Evolutionary conservation across 1,140 invertebrate species (phyloP).

Genomic region (Hycleus cichorii): DNA sequence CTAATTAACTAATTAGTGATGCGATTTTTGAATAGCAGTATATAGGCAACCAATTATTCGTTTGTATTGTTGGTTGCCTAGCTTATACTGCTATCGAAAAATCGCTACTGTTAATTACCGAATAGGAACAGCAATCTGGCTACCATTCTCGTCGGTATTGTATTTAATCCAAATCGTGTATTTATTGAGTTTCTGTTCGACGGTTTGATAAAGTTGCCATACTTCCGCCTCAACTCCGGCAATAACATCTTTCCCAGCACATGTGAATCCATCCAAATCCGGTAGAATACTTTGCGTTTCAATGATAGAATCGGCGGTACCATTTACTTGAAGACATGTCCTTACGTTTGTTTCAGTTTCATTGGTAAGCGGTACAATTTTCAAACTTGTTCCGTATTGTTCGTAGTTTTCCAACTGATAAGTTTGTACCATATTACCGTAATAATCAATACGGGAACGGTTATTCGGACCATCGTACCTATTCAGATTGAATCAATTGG

Average conservation of each 20-base stretch:
- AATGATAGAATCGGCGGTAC: slow-evolving; percentile 55
- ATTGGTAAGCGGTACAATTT: slow-evolving; percentile 82
- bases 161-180: slow-evolving; percentile 80
- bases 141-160: slow-evolving; percentile 25
- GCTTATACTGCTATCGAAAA: too few species aligned
- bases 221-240: slow-evolving; percentile 61
- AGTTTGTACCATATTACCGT: slow-evolving; percentile 87
- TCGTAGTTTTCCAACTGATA: slow-evolving; percentile 62
- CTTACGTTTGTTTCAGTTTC: slow-evolving; percentile 60
- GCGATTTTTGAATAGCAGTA: too few species aligned
- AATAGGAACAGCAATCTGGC: slow-evolving; percentile 45
- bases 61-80: too few species aligned
- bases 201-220: slow-evolving; percentile 59
- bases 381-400: slow-evolving; percentile 65
- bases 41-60: too few species aligned
- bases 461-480: slow-evolving; percentile 61
- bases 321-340: slow-evolving; percentile 82
- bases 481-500: neutral
- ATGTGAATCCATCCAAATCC: slow-evolving; percentile 66
- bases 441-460: slow-evolving; percentile 88
- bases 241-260: slow-evolving; percentile 54
- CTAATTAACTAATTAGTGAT: too few species aligned
- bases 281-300: slow-evolving; percentile 74
- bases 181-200: slow-evolving; percentile 75
- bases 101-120: too few species aligned